Percentiles rank a stretch among this genome's conserved stretches.
phyloP scores from a whole-genome alignment of 2,113 vertebrate species.

The Micronycteris hirsuta region DNA sequence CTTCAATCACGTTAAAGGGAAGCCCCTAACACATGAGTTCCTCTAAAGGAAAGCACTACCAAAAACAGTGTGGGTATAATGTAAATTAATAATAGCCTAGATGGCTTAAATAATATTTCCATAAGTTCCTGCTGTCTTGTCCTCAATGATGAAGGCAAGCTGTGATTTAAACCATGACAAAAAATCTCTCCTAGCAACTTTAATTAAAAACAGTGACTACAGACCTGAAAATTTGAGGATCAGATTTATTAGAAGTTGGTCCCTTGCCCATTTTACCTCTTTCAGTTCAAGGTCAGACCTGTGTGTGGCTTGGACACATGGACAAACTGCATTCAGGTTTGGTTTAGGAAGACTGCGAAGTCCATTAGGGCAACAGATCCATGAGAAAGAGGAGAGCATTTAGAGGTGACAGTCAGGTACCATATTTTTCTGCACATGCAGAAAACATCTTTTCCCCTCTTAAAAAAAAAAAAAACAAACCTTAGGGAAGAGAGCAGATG shows the following conservation, averaged over 20 bases:
- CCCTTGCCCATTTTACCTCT: not conserved
- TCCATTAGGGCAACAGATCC: not conserved
- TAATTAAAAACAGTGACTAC: constrained; percentile 19
- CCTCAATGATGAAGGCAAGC: constrained; percentile 42
- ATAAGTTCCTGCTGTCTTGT: not conserved
- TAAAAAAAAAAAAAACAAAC: not conserved
- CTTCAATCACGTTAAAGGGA: constrained; percentile 72
- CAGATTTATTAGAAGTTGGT: constrained; percentile 17
- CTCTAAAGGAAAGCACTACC: constrained; percentile 33
- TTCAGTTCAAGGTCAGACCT: not conserved
- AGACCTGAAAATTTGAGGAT: constrained; percentile 30
- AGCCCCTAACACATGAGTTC: not conserved
- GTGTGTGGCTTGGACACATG: not conserved
- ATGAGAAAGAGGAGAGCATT: not conserved
- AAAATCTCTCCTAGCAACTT: constrained; percentile 36
- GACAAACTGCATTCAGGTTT: not conserved
- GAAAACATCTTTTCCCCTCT: constrained; percentile 26
- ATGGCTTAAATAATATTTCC: constrained; percentile 17
- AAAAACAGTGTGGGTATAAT: not conserved
- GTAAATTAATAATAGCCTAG: constrained; percentile 44
- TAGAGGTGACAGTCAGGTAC: not conserved
- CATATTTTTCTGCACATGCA: not conserved
- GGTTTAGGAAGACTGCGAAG: constrained; percentile 1
- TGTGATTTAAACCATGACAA: constrained; percentile 49
- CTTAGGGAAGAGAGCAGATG: not conserved